Conservation (phyloP, 2,888 invertebrate genomes). For the Ophioninae sp. region DNA sequence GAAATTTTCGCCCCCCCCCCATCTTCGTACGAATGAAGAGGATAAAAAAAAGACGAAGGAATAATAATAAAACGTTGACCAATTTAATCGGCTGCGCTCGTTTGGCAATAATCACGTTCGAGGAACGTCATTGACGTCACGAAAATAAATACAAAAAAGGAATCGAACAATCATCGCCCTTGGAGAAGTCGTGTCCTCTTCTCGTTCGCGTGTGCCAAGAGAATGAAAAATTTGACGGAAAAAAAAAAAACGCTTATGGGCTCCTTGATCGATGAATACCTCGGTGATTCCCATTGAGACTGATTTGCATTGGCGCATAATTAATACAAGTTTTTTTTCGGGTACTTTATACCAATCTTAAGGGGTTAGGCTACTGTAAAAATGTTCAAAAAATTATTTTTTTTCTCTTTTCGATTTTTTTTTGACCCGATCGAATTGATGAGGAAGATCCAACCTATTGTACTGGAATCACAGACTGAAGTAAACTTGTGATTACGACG, state of each 20-base stretch:
- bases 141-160: slow-evolving; percentile 6
- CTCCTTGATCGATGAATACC: slow-evolving; percentile 16
- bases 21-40: slow-evolving; percentile 10
- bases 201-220: not conserved
- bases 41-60: not conserved
- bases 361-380: not conserved
- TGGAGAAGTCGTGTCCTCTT: not conserved
- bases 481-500: no score
- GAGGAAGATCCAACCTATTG: no score
- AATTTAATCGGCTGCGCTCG: not conserved
- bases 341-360: not conserved
- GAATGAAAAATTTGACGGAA: slow-evolving; percentile 1
- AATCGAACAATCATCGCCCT: slow-evolving; percentile 23
- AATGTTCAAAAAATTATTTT: not conserved
- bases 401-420: no score
- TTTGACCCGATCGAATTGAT: no score
- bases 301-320: not conserved
- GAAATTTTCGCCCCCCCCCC: not conserved
- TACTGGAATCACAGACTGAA: no score
- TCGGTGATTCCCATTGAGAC: not conserved
- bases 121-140: slow-evolving; percentile 40
- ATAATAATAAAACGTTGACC: not conserved
- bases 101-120: slow-evolving; percentile 6
- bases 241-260: not conserved
- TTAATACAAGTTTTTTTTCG: not conserved